Percentiles rank a stretch among this genome's conserved stretches.
Evolutionary conservation across 2,888 invertebrate genomes (phyloP).

Genomic region (Mesoligia furuncula): DNA sequence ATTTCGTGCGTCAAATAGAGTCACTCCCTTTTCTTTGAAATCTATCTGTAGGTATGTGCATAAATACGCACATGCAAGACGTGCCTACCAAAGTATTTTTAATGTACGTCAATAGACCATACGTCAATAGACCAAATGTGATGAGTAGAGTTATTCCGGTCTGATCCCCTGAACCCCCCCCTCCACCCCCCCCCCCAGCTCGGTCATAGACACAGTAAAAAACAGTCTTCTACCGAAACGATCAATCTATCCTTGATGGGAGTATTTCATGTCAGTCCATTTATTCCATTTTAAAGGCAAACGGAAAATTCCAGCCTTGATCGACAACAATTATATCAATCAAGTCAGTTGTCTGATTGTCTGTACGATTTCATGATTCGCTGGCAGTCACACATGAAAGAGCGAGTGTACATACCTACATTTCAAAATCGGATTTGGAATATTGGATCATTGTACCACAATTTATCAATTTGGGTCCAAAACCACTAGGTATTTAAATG

Average conservation of each 20-base stretch:
- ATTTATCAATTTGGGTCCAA: not conserved
- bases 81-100: not conserved
- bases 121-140: conserved; percentile 17
- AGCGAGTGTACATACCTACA: not conserved
- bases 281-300: conserved; percentile 74
- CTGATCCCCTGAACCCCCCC: too few species aligned
- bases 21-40: not conserved
- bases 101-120: conserved; percentile 28
- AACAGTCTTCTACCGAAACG: conserved; percentile 19
- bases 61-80: not conserved
- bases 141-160: too few species aligned
- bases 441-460: conserved; percentile 6
- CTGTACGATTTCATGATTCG: conserved; percentile 60
- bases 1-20: not conserved
- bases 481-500: not conserved
- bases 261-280: conserved; percentile 53
- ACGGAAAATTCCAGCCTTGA: conserved; percentile 84
- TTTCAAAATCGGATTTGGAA: not conserved
- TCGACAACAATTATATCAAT: conserved; percentile 83
- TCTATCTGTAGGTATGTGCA: not conserved
- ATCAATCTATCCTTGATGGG: conserved; percentile 58
- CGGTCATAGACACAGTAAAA: not conserved
- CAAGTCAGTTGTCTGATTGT: conserved; percentile 73
- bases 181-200: too few species aligned
- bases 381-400: conserved; percentile 21